phyloP scores from a whole-genome alignment of 2,888 invertebrate genomes.

The Prosapia bicincta region DNA sequence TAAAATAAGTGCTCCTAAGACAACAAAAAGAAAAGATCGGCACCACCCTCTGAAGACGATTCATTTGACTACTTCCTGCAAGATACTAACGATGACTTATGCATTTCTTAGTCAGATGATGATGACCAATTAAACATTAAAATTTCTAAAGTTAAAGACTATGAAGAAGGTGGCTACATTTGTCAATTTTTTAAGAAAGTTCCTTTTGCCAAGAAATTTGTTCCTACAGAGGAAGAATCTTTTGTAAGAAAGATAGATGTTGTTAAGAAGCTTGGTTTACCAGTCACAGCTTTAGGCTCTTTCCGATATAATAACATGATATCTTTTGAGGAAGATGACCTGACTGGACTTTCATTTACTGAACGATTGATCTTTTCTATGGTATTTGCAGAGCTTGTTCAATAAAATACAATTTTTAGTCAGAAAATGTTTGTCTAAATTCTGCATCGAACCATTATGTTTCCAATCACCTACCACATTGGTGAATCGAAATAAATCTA shows the following conservation, averaged over 20 bases:
- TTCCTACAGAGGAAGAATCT: constrained; percentile 20
- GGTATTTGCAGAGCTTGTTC: background rate
- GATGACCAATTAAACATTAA: background rate
- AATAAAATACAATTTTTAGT: background rate
- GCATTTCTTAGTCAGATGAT: background rate
- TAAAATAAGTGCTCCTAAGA: background rate
- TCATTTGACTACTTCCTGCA: background rate
- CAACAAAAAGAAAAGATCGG: constrained; percentile 2
- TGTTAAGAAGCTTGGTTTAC: constrained; percentile 13
- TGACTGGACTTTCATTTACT: background rate
- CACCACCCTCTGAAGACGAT: background rate
- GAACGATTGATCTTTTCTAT: background rate
- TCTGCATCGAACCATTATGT: background rate
- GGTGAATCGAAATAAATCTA: background rate
- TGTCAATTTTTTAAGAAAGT: constrained; percentile 19
- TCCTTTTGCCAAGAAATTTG: constrained; percentile 21
- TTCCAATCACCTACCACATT: background rate
- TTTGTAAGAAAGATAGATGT: constrained; percentile 16
- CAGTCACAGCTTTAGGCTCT: constrained; percentile 11
- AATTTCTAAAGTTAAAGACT: constrained; percentile 19
- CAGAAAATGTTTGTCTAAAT: constrained; percentile 4
- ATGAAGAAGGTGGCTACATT: constrained; percentile 24
- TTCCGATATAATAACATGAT: background rate
- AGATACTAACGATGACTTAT: background rate
- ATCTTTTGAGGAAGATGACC: constrained; percentile 11